A percentile compares a stretch with the other conserved stretches of the same genome.
These are phyloP conservation scores for Morbakka virulenta DNA, from an alignment of 30 jellyfish, hydroid and myxozoan species.

Conservation along the genomic window DNA sequence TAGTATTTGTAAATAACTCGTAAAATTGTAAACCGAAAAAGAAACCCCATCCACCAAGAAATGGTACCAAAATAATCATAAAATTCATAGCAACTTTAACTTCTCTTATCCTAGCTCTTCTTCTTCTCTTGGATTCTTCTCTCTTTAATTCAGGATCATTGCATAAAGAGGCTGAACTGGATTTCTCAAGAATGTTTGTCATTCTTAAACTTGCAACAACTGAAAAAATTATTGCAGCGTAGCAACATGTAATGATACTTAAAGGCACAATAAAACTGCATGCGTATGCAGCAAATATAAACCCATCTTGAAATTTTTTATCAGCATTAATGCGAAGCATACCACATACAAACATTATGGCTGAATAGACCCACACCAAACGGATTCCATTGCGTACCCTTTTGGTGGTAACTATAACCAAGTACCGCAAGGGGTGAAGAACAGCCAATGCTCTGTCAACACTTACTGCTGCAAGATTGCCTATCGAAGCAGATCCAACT, in stretches of 20 bases:
- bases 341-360: conserved; percentile 7
- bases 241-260: conserved; percentile 18
- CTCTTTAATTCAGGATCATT: not conserved
- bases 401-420: conserved; percentile 1
- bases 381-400: conserved; percentile 11
- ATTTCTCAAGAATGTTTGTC: conserved; percentile 33
- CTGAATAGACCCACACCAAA: conserved; percentile 56
- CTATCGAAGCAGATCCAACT: conserved; percentile 71
- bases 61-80: conserved; percentile 51
- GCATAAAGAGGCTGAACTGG: not conserved
- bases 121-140: conserved; percentile 10
- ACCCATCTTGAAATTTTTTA: conserved; percentile 10
- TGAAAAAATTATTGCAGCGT: conserved; percentile 28
- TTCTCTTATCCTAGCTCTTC: conserved; percentile 41
- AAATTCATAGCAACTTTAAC: conserved; percentile 36
- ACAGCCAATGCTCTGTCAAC: conserved; percentile 79
- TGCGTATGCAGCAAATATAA: conserved; percentile 11
- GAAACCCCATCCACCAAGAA: conserved; percentile 69
- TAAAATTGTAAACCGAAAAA: conserved; percentile 53
- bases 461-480: conserved; percentile 81
- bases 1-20: conserved; percentile 12
- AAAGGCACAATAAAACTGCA: conserved; percentile 51
- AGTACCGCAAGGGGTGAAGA: conserved; percentile 52
- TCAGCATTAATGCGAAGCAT: conserved; percentile 33
- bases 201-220: conserved; percentile 30